Evolutionary conservation across 2,888 invertebrate genomes (phyloP), one percentile per base, ranked within the genome.

Genomic region (Drosophila paramelanica): DNA sequence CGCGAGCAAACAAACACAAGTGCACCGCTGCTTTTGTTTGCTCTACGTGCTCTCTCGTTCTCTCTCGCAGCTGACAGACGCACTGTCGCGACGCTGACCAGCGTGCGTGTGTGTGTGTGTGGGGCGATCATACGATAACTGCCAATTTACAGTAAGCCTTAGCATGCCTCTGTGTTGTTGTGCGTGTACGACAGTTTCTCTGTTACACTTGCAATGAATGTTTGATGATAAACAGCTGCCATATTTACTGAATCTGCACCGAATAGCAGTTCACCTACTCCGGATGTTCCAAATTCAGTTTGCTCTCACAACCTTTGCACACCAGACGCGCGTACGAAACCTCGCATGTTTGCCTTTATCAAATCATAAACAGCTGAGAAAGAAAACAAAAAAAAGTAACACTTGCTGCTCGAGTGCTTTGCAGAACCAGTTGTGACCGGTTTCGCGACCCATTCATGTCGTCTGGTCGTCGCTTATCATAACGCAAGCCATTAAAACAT

Each of bases 41-140:
- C 58, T 66, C 50, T 42, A 13, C 33, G 13, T 45, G 36, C 46
- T 47, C 67, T 42, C 59, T 66, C 60, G 38, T 36, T 53, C 52
- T 42, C 68, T 66, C 70, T 53, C 51, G 49, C 46, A 58, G 62
- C 64, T 57, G 64, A 49, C 66, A 79, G 67, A 70, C 77, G 52
- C 52, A 77, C 45, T 64, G 75, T 67, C 67, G 67, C 71, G 77
- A 56, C 76, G 47, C 60, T 78, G 81, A 64, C 84, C 66, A 74
- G 47, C 23, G 17, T 42, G 36, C 14, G 45, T 46, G 25, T 23
- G 45, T 41, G 42, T 23, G 27, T 42, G 25, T 50, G 36, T 51
- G 45, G 17, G n/a, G 38, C 50, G 81, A 87, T 84, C 85, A 65
- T 70, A 72, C 70, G 84, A 89, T 85, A 81, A 53, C 66, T 51